Percentiles rank a stretch among this genome's conserved stretches.
Evolutionary conservation across 2,797 vertebrate genomes (phyloP).

Genomic region (Spinibarbus caldwelli): DNA sequence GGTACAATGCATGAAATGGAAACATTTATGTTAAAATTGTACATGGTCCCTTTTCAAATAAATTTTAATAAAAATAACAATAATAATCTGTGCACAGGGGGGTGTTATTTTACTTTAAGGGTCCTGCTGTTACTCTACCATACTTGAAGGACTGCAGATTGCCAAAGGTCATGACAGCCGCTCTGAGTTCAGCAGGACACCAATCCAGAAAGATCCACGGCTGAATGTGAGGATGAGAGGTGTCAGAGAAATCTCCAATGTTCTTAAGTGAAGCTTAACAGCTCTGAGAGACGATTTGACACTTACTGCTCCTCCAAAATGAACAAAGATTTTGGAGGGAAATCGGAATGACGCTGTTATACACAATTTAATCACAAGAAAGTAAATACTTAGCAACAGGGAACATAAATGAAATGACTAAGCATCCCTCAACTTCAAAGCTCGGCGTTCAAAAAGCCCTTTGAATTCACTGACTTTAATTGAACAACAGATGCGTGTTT

Average conservation of each 20-base stretch:
- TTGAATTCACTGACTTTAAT: constrained; percentile 40
- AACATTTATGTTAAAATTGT: no score
- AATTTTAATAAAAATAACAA: no score
- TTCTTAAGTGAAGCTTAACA: background rate
- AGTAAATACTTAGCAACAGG: constrained; percentile 26
- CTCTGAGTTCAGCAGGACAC: constrained; percentile 32
- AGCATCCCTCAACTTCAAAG: constrained; percentile 19
- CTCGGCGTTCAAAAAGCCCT: constrained; percentile 31
- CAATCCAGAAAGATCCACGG: background rate
- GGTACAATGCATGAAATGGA: no score
- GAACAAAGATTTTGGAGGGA: constrained; percentile 32
- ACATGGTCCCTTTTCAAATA: no score
- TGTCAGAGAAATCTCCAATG: constrained; percentile 13
- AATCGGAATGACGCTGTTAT: background rate
- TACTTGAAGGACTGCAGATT: constrained; percentile 8
- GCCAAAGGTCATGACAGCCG: constrained; percentile 8
- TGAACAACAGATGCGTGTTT: constrained; percentile 27
- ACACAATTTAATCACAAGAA: constrained; percentile 17
- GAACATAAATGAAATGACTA: constrained; percentile 38
- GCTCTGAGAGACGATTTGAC: constrained; percentile 1
- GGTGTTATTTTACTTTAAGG: constrained; percentile 14
- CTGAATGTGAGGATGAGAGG: constrained; percentile 1
- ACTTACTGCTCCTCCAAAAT: background rate
- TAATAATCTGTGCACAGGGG: constrained; percentile 22
- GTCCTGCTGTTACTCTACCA: constrained; percentile 22